A percentile compares a stretch with the other conserved stretches of the same genome.
Evolutionary conservation across 1,140 invertebrate genomes (phyloP).

Genomic region (Papilio dardanus): DNA sequence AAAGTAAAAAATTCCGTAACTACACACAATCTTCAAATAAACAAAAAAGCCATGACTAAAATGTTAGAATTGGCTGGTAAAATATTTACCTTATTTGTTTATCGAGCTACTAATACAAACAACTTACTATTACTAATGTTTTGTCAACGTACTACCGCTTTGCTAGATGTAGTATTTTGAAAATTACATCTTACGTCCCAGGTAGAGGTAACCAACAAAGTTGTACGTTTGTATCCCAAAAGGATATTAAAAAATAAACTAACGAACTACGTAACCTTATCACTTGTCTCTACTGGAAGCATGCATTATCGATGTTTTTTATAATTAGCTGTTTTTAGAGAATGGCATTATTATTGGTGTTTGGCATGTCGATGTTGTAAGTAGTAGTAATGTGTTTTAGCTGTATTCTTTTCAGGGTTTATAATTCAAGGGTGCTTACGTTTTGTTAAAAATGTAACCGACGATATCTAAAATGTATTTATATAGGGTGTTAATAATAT

Average conservation of each 20-base stretch:
- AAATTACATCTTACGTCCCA: background rate
- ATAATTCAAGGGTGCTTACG: background rate
- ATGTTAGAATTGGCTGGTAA: background rate
- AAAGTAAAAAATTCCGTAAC: background rate
- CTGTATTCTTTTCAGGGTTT: background rate
- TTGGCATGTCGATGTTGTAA: slow-evolving; percentile 36
- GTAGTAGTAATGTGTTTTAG: slow-evolving; percentile 6
- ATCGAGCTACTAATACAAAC: background rate
- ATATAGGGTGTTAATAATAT: background rate
- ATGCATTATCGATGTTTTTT: slow-evolving; percentile 25
- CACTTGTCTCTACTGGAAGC: slow-evolving; percentile 12
- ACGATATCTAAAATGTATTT: background rate
- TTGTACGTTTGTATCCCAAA: background rate
- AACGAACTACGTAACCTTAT: background rate
- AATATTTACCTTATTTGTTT: background rate
- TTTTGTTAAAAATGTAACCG: background rate
- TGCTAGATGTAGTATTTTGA: background rate
- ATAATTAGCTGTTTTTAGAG: slow-evolving; percentile 6
- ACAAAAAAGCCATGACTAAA: background rate
- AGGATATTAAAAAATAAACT: background rate
- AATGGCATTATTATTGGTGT: slow-evolving; percentile 24
- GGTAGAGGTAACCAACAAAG: background rate
- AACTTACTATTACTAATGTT: background rate
- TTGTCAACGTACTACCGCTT: background rate
- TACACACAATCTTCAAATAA: background rate